phyloP scores from a whole-genome alignment of 2,113 vertebrate genomes.

The Nothoprocta perdicaria region DNA sequence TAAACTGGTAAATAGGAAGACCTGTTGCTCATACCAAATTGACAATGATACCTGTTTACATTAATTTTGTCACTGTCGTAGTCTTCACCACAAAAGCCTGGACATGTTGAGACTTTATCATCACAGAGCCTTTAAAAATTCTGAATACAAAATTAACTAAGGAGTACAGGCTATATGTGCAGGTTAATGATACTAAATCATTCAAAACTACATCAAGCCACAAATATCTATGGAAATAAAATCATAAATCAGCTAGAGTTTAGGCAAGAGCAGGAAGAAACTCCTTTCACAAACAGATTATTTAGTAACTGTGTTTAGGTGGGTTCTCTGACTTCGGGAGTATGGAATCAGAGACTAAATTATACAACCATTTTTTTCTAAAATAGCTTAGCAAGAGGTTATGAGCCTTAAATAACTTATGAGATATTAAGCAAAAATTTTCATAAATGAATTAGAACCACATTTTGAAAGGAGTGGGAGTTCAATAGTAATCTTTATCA shows the following conservation, averaged over 20 bases:
- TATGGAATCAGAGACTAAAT: neutral
- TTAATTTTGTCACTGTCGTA: neutral
- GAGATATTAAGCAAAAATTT: neutral
- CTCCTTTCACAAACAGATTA: neutral
- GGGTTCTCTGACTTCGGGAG: neutral
- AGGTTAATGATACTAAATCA: neutral
- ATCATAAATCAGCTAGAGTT: neutral
- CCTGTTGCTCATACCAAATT: neutral
- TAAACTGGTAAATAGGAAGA: neutral
- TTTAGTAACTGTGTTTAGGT: neutral
- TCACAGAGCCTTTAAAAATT: neutral
- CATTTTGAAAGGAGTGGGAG: neutral
- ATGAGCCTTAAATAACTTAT: neutral
- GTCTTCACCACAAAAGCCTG: neutral
- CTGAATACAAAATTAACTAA: neutral
- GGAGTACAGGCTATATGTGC: neutral
- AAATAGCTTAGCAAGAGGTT: neutral
- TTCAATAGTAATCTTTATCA: neutral
- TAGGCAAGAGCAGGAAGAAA: neutral
- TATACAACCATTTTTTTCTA: neutral
- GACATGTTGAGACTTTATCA: neutral
- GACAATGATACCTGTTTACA: neutral
- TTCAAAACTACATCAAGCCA: neutral
- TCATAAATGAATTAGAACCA: fast-evolving
- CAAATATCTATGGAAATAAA: neutral